Evolutionary conservation across 2,797 vertebrate genomes (phyloP).

Genomic region (Picus viridis): DNA sequence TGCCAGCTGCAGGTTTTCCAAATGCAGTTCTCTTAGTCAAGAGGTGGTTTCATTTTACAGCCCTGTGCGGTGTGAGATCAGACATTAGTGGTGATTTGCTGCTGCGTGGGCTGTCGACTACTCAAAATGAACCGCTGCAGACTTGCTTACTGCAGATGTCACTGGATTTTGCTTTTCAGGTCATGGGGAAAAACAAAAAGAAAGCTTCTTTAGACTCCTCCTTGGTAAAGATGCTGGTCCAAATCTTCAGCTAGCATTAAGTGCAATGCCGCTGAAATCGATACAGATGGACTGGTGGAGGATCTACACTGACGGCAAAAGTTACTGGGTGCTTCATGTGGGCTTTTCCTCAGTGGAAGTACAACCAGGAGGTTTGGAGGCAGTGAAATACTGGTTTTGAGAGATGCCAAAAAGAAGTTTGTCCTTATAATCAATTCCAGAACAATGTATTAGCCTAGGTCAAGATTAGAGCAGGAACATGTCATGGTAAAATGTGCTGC

Average conservation of each 20-base stretch:
- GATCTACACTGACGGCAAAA: background rate
- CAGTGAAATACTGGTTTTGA: constrained; percentile 28
- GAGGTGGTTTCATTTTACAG: background rate
- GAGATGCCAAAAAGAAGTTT: background rate
- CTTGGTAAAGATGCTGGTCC: background rate
- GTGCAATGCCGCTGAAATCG: constrained; percentile 2
- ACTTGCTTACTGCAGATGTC: background rate
- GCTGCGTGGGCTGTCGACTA: background rate
- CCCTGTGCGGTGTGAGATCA: background rate
- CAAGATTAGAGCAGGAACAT: background rate
- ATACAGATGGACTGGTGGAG: background rate
- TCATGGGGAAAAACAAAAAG: background rate
- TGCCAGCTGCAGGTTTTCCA: background rate
- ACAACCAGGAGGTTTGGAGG: background rate
- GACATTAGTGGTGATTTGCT: background rate
- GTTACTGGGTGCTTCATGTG: background rate
- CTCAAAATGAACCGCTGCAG: background rate
- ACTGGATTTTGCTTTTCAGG: background rate
- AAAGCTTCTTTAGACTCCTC: background rate
- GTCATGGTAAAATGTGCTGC: background rate
- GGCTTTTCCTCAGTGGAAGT: background rate
- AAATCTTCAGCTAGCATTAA: background rate
- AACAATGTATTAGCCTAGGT: background rate
- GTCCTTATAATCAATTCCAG: background rate
- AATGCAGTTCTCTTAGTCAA: background rate